phyloP scores from a whole-genome alignment of 2,797 vertebrate genomes.

The Lophotriccus pileatus region DNA sequence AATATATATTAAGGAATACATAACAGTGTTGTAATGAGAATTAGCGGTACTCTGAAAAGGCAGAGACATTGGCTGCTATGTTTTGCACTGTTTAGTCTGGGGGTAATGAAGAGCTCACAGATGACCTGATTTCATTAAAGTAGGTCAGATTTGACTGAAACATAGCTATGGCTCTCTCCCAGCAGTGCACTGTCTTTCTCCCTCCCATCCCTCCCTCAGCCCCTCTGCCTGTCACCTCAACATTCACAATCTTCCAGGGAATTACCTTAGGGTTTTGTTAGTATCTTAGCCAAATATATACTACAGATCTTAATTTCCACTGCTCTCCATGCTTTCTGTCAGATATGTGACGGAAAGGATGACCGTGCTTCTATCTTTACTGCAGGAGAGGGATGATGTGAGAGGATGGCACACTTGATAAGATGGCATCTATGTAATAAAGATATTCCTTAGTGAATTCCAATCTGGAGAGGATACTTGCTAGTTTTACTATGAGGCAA shows the following conservation, averaged over 20 bases:
- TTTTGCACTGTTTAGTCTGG: slow-evolving; percentile 87
- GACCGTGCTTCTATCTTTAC: background rate
- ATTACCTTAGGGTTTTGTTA: slow-evolving; percentile 52
- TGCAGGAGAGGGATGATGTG: background rate
- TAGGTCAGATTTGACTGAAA: slow-evolving; percentile 80
- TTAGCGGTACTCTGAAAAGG: slow-evolving; percentile 71
- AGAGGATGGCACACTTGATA: background rate
- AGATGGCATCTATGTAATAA: background rate
- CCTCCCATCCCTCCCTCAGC: background rate
- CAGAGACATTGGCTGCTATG: slow-evolving; percentile 72
- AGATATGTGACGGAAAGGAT: background rate
- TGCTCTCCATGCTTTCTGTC: slow-evolving; percentile 12
- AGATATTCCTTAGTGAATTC: background rate
- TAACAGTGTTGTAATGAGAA: slow-evolving; percentile 75
- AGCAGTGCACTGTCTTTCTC: slow-evolving; percentile 50
- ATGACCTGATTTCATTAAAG: slow-evolving; percentile 90
- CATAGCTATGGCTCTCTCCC: slow-evolving; percentile 61
- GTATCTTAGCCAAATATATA: slow-evolving; percentile 24
- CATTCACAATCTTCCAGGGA: slow-evolving; percentile 56
- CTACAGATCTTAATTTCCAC: background rate
- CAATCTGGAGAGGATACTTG: background rate
- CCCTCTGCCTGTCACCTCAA: background rate
- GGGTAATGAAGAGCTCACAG: slow-evolving; percentile 93
- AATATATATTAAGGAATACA: slow-evolving; percentile 73
- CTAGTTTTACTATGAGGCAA: background rate